Conservation (phyloP, 2,888 invertebrate species). For the Drosophila subsilvestris region DNA sequence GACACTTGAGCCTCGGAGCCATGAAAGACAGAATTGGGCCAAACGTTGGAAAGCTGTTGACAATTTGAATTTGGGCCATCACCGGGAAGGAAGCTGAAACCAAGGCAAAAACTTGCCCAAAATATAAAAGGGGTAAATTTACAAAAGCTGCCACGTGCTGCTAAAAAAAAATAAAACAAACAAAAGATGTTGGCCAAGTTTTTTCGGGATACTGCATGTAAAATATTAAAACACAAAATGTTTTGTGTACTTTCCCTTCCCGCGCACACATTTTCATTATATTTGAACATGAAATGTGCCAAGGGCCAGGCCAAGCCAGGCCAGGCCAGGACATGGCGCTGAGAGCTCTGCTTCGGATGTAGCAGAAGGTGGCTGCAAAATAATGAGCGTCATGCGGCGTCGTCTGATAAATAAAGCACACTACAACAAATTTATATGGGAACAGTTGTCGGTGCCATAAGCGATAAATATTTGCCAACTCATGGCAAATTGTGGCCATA, state of each 20-base stretch:
- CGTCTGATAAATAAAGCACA: slow-evolving; percentile 65
- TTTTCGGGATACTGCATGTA: slow-evolving; percentile 44
- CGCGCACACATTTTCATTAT: slow-evolving; percentile 48
- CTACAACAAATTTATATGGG: slow-evolving; percentile 61
- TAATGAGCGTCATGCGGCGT: slow-evolving; percentile 71
- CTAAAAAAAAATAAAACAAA: slow-evolving; percentile 45
- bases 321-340: background rate
- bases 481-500: slow-evolving; percentile 47
- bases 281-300: slow-evolving; percentile 35
- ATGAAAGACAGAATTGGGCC: slow-evolving; percentile 61
- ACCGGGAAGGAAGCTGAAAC: background rate
- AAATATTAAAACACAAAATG: slow-evolving; percentile 68
- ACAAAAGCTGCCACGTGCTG: slow-evolving; percentile 45
- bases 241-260: slow-evolving; percentile 28
- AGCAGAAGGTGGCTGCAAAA: slow-evolving; percentile 56
- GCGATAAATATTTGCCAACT: slow-evolving; percentile 57
- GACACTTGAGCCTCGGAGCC: slow-evolving; percentile 14
- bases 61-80: slow-evolving; percentile 56
- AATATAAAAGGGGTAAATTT: slow-evolving; percentile 8
- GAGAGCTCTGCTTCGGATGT: background rate
- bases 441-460: slow-evolving; percentile 65
- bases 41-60: slow-evolving; percentile 64
- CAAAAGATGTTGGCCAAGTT: slow-evolving; percentile 52
- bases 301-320: slow-evolving; percentile 21
- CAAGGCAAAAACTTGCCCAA: background rate